Evolutionary conservation across 1,140 invertebrate species (phyloP).

Genomic region (Lethrus apterus): DNA sequence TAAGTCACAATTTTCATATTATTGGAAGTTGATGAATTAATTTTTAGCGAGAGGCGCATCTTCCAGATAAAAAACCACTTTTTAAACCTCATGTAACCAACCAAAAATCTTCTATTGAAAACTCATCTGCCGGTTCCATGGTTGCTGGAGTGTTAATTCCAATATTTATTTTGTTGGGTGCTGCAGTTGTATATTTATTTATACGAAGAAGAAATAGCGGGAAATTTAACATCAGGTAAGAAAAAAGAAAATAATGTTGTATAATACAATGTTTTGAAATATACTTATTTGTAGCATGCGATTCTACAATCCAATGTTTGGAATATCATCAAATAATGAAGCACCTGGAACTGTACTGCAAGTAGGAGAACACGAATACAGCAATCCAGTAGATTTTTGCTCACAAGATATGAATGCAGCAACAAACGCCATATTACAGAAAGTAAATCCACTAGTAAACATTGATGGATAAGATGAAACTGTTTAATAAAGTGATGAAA

Average conservation of each 20-base stretch:
- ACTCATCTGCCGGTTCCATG: constrained; percentile 16
- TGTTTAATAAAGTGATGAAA: neutral
- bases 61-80: no score
- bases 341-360: constrained; percentile 25
- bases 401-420: constrained; percentile 14
- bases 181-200: constrained; percentile 19
- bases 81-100: neutral
- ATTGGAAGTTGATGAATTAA: no score
- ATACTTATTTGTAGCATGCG: constrained; percentile 35
- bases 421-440: constrained; percentile 15
- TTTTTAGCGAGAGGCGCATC: no score
- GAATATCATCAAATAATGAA: constrained; percentile 22
- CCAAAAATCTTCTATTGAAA: neutral
- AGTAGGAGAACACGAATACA: constrained; percentile 41
- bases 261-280: neutral
- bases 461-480: neutral
- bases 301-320: constrained; percentile 41
- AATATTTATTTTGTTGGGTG: constrained; percentile 16
- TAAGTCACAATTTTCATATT: no score
- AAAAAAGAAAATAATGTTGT: constrained; percentile 5
- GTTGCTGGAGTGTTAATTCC: constrained; percentile 21
- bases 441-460: constrained; percentile 13
- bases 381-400: constrained; percentile 36
- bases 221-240: constrained; percentile 26
- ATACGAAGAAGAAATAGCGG: constrained; percentile 29